Evolutionary conservation across 1,140 invertebrate genomes (phyloP).

Genomic region (Halyomorpha halys): DNA sequence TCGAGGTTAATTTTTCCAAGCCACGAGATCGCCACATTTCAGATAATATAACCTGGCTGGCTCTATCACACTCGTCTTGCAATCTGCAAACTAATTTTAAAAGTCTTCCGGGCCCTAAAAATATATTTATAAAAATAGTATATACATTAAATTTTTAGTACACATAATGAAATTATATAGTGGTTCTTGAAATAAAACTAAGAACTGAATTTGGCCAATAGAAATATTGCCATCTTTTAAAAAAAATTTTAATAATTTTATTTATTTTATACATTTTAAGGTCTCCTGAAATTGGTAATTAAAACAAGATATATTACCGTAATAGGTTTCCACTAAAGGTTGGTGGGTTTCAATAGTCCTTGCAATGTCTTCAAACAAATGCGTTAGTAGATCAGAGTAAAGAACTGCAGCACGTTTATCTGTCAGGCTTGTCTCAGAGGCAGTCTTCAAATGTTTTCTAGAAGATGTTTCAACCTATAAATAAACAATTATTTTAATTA

Average conservation of each 20-base stretch:
- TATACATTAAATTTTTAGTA: too few species aligned
- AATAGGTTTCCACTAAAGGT: constrained; percentile 87
- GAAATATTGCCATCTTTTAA: too few species aligned
- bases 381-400: constrained; percentile 71
- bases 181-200: too few species aligned
- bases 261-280: too few species aligned
- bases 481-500: not conserved
- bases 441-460: constrained; percentile 58
- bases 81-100: constrained; percentile 58
- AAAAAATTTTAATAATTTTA: too few species aligned
- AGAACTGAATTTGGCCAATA: too few species aligned
- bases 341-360: constrained; percentile 82
- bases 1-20: constrained; percentile 54
- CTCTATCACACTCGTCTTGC: constrained; percentile 78
- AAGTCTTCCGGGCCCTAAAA: constrained; percentile 56
- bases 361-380: constrained; percentile 82
- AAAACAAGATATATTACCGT: constrained; percentile 47
- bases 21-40: constrained; percentile 68
- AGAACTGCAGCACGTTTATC: constrained; percentile 65
- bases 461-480: constrained; percentile 54
- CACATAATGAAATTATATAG: too few species aligned
- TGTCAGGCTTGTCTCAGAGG: constrained; percentile 44
- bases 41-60: constrained; percentile 54
- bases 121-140: too few species aligned
- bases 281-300: too few species aligned